Conservation (phyloP, 2,888 invertebrate genomes). For the Lasioglossum leucozonium region DNA sequence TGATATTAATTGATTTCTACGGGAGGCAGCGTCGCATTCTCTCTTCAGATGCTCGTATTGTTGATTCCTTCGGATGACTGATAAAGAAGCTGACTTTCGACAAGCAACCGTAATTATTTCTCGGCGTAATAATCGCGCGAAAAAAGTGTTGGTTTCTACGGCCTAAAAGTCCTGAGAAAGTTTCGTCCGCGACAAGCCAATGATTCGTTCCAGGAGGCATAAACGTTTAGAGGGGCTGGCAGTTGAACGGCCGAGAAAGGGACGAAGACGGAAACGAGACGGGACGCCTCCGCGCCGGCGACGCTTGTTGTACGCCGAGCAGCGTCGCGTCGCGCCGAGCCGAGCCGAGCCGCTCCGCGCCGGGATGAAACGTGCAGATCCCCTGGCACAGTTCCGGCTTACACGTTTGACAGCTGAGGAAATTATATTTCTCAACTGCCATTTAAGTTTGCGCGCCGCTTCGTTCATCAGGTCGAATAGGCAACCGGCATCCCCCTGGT, state of each 20-base stretch:
- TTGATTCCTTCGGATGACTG: neutral
- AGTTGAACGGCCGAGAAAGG: slow-evolving; percentile 6
- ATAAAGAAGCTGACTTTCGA: neutral
- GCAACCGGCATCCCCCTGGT: slow-evolving; percentile 52
- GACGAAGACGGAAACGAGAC: slow-evolving; percentile 45
- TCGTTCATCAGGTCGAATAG: slow-evolving; percentile 74
- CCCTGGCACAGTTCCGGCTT: slow-evolving; percentile 75
- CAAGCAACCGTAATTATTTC: no score
- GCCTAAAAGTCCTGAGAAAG: neutral
- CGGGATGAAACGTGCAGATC: slow-evolving; percentile 67
- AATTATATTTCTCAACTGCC: slow-evolving; percentile 83
- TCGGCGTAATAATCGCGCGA: neutral
- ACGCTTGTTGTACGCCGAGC: slow-evolving; percentile 54
- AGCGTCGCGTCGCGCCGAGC: no score
- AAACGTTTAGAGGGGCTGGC: slow-evolving; percentile 24
- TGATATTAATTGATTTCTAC: neutral
- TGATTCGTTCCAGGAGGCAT: slow-evolving; percentile 16
- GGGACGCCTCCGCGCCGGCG: slow-evolving; percentile 36
- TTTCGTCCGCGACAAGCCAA: neutral
- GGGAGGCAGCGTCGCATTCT: neutral
- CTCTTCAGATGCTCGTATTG: neutral
- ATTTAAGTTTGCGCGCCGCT: slow-evolving; percentile 79
- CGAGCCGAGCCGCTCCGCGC: slow-evolving; percentile 18
- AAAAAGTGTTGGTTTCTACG: neutral
- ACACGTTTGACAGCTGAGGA: slow-evolving; percentile 81